Conservation (phyloP, 1,140 invertebrate species). For the Pachyrhynchus sulphureomaculatus region DNA sequence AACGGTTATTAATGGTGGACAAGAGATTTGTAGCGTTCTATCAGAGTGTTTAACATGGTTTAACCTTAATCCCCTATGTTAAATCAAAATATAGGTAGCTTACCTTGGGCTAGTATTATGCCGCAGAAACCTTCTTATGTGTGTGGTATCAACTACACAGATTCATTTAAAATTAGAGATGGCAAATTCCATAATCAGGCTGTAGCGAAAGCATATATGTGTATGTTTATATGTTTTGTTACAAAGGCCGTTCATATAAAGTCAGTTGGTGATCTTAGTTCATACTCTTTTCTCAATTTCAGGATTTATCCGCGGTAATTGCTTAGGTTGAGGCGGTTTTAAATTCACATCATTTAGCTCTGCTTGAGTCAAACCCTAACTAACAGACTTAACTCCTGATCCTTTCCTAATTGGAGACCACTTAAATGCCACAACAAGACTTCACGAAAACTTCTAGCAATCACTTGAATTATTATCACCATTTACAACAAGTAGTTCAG, state of each 20-base stretch:
- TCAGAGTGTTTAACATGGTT: conserved; percentile 14
- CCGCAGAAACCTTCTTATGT: conserved; percentile 29
- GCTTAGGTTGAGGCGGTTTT: conserved; percentile 40
- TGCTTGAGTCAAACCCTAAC: conserved; percentile 30
- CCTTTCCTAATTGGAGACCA: conserved; percentile 46
- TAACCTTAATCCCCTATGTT: conserved; percentile 23
- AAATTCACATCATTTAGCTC: conserved; percentile 43
- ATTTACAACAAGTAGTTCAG: conserved; percentile 19
- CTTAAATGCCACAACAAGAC: conserved; percentile 20
- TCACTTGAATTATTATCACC: conserved; percentile 3
- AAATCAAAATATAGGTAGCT: conserved; percentile 16
- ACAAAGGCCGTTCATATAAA: no score
- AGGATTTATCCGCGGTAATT: conserved; percentile 38
- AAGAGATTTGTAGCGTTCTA: conserved; percentile 2
- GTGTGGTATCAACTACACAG: conserved; percentile 4
- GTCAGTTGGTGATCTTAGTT: no score
- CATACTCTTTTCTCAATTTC: conserved; percentile 8
- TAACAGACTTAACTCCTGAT: conserved; percentile 44
- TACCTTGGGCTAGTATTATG: conserved; percentile 1
- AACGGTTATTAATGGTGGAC: conserved; percentile 36
- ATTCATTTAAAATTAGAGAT: background rate
- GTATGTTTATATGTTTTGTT: no score
- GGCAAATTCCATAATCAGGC: background rate
- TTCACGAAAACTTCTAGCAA: background rate
- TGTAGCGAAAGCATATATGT: no score